Base-by-base conservation (phyloP, 2,113 vertebrate species). In the Pachycephala philippinensis region DNA sequence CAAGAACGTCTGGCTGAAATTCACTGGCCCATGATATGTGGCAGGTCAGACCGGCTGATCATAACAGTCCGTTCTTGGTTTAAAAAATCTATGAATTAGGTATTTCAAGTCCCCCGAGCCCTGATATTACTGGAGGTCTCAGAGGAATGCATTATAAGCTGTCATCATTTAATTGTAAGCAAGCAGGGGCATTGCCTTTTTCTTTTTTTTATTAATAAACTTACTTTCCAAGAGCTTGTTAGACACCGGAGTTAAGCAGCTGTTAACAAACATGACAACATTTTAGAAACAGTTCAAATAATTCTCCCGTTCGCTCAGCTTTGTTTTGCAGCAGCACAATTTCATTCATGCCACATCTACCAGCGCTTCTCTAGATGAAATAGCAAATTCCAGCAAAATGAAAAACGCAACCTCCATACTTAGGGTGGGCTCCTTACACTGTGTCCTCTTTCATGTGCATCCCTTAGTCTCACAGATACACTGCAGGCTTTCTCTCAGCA, bases 41-140 rank as follows among this genome's bases (percentile, higher is more conserved):
- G 93, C 71, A 89, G 95, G 92, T 97, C 95, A 96, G 76, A 92
- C 56, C 69, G 92, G 84, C 93, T 64, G 92, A 94, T 96, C 90
- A 47, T 79, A 96, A 88, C 11, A 17, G 83, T 70, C 64, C 15
- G 0, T 93, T 94, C 90, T 84, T 92, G 83, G 68, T 81, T 93
- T 87, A 52, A 92, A 91, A 83, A 91, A 66, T 28, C 85, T 84
- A n/a, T 78, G 90, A 93, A 90, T 95, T 91, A 89, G 95, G 79
- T 94, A 70, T 96, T 93, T 91, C 56, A 69, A 80, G 63, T 91
- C 88, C 87, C 86, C 71, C 45, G 90, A 93, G 93, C 65, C 57
- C 45, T 10, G 10, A 40, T 91, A 89, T 84, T 92, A 84, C 74
- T 87, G 57, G 33, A 82, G 81, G 66, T 97, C 91, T 97, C 81